A percentile compares a stretch with the other conserved stretches of the same genome.
These are phyloP conservation scores for Dynastes maya DNA, from an alignment of 2,888 invertebrate genomes.

Conservation along the genomic window DNA sequence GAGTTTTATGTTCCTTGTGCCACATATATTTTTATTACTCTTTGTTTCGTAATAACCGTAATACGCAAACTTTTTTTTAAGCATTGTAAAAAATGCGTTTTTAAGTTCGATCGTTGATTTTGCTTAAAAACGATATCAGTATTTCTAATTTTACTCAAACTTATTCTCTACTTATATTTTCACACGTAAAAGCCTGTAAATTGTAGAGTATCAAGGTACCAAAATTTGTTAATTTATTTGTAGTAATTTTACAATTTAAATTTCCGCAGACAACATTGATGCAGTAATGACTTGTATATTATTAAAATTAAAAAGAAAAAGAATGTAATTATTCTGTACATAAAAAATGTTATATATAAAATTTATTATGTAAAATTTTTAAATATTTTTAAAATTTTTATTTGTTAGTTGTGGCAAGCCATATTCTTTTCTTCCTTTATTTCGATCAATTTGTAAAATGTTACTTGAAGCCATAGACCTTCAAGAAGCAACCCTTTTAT, in stretches of 20 bases:
- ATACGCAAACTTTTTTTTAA: slow-evolving; percentile 26
- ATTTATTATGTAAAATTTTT: slow-evolving; percentile 64
- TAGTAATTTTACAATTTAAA: slow-evolving; percentile 30
- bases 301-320: slow-evolving; percentile 45
- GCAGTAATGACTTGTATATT: slow-evolving; percentile 24
- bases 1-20: slow-evolving; percentile 67
- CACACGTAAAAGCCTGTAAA: slow-evolving; percentile 13
- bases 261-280: slow-evolving; percentile 23
- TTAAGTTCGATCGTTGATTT: slow-evolving; percentile 31
- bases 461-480: slow-evolving; percentile 27
- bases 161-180: slow-evolving; percentile 35
- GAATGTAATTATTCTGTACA: slow-evolving; percentile 67
- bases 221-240: slow-evolving; percentile 42
- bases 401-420: slow-evolving; percentile 62
- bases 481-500: slow-evolving; percentile 29
- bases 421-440: slow-evolving; percentile 54
- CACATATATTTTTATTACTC: slow-evolving; percentile 57
- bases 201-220: neutral
- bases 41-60: slow-evolving; percentile 42
- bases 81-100: slow-evolving; percentile 17
- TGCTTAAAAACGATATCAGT: slow-evolving; percentile 42
- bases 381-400: slow-evolving; percentile 65
- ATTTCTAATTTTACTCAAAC: slow-evolving; percentile 3
- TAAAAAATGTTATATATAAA: slow-evolving; percentile 66
- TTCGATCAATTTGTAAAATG: slow-evolving; percentile 31